A percentile compares a stretch with the other conserved stretches of the same genome.
phyloP scores from a whole-genome alignment of 2,113 vertebrate genomes.

The Chloebia gouldiae region DNA sequence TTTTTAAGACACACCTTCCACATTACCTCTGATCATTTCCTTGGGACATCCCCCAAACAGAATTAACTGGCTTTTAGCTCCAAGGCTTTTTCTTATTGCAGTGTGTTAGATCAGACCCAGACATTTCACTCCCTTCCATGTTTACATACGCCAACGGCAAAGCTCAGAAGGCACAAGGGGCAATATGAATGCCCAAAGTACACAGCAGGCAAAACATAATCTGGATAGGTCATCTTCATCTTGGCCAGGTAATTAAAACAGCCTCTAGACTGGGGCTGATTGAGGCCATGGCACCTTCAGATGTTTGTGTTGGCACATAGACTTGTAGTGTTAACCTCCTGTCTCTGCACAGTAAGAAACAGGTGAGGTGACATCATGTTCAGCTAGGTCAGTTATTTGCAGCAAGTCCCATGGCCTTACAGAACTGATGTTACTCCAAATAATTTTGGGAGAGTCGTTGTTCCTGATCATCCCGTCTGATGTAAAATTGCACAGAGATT shows the following conservation, averaged over 20 bases:
- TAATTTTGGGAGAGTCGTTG: neutral
- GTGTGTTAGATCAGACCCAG: neutral
- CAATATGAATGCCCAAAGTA: neutral
- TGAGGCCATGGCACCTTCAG: neutral
- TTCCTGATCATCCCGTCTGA: neutral
- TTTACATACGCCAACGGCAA: neutral
- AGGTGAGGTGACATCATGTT: neutral
- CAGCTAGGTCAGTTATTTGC: neutral
- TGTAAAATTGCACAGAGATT: neutral
- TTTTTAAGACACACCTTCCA: neutral
- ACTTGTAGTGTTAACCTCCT: neutral
- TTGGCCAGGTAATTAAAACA: neutral
- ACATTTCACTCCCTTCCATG: neutral
- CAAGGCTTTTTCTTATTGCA: neutral
- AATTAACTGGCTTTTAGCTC: neutral
- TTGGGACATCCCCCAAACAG: neutral
- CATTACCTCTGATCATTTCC: neutral
- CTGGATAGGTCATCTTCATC: neutral
- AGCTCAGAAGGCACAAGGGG: neutral
- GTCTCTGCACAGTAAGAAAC: neutral
- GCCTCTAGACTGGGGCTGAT: neutral
- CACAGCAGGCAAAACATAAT: neutral
- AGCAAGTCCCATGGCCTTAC: neutral
- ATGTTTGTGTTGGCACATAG: neutral
- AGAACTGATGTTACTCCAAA: neutral